Evolutionary conservation across 1,140 invertebrate species (phyloP).

Genomic region (Zaprionus vittiger): DNA sequence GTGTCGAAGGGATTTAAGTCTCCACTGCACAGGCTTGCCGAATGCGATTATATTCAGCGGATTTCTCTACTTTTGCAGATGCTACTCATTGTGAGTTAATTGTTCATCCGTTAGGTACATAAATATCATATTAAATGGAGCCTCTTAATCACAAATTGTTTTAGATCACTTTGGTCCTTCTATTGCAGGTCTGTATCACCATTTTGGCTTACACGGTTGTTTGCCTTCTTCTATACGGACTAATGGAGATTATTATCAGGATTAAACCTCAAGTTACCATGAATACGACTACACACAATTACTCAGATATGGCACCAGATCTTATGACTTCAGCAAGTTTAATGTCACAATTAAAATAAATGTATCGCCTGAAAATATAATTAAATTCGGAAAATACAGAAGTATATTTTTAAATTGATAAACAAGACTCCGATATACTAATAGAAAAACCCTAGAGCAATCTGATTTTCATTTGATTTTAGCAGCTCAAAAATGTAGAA

Average conservation of each 20-base stretch:
- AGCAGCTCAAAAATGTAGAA: no score
- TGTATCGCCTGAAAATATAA: not conserved
- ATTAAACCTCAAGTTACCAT: constrained; percentile 13
- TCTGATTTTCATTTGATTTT: no score
- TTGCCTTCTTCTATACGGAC: constrained; percentile 35
- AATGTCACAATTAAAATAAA: constrained; percentile 45
- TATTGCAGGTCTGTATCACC: constrained; percentile 58
- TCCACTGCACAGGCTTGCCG: constrained; percentile 6
- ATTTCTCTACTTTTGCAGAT: constrained; percentile 28
- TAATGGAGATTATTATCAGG: constrained; percentile 36
- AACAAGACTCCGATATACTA: no score
- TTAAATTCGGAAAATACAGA: not conserved
- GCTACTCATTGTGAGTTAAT: constrained; percentile 57
- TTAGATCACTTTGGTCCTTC: constrained; percentile 63
- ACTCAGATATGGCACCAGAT: not conserved
- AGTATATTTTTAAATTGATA: no score
- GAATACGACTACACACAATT: constrained; percentile 30
- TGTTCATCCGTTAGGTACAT: constrained; percentile 23
- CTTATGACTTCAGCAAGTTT: constrained; percentile 59
- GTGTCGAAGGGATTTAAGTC: constrained; percentile 9
- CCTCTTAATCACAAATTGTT: constrained; percentile 46
- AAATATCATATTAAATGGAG: constrained; percentile 3
- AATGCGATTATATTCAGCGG: constrained; percentile 2
- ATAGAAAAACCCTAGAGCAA: no score
- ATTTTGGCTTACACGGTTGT: constrained; percentile 41